phyloP scores from a whole-genome alignment of 1,140 invertebrate species.

The Zaprionus vittiger region DNA sequence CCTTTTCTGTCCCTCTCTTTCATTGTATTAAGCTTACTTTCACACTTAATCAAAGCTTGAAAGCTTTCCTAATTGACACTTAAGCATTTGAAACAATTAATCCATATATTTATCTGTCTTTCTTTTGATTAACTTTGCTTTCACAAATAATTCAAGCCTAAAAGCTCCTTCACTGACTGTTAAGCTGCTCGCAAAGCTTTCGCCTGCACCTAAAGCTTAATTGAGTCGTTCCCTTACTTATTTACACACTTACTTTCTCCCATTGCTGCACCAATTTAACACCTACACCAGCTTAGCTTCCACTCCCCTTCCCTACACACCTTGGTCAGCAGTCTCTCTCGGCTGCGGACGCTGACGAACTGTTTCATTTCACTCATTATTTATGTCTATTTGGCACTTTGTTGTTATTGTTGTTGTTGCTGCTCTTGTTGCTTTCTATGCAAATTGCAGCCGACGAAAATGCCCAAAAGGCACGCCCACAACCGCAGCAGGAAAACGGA shows the following conservation, averaged over 20 bases:
- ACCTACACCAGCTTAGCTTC: neutral
- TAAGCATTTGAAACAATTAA: too few species aligned
- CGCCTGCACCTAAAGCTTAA: neutral
- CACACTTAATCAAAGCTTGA: constrained; percentile 2
- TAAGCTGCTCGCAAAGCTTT: neutral
- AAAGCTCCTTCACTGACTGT: neutral
- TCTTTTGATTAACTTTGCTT: neutral
- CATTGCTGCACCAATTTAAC: neutral
- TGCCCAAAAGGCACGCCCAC: constrained; percentile 43
- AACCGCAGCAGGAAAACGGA: constrained; percentile 56
- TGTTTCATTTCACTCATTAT: constrained; percentile 67
- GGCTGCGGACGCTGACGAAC: constrained; percentile 20
- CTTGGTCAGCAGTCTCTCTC: neutral
- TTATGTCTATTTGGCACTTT: constrained; percentile 73
- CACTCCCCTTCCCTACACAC: too few species aligned
- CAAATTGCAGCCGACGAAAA: constrained; percentile 51
- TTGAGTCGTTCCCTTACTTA: neutral
- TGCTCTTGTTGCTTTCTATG: constrained; percentile 47
- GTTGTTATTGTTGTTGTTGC: constrained; percentile 7
- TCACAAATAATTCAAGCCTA: neutral
- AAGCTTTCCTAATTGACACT: constrained; percentile 24
- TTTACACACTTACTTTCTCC: neutral
- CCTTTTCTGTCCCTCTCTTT: neutral
- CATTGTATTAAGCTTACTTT: too few species aligned
- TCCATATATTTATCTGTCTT: too few species aligned